These are phyloP conservation scores for Epsilonema sp. DNA, from an alignment of 2,888 invertebrate species.

Conservation along the genomic window DNA sequence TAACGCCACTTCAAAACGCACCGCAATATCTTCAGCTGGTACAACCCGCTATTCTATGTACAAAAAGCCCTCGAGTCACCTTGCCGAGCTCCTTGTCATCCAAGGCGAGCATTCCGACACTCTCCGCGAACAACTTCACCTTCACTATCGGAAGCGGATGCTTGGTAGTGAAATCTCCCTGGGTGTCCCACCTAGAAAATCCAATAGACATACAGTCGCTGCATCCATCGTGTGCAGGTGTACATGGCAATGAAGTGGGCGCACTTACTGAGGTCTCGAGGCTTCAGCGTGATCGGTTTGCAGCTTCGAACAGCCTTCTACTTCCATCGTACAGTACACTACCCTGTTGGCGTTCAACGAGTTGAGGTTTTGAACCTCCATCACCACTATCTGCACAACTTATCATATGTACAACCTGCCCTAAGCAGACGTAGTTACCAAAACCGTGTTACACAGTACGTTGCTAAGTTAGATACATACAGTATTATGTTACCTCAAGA, in stretches of 20 bases:
- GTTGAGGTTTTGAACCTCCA: slow-evolving; percentile 96
- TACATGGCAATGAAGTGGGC: too few species aligned
- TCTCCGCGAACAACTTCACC: slow-evolving; percentile 90
- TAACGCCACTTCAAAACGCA: too few species aligned
- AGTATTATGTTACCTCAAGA: slow-evolving; percentile 93
- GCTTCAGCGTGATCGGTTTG: slow-evolving; percentile 99
- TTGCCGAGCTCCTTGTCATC: slow-evolving; percentile 97
- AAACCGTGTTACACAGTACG: slow-evolving; percentile 86
- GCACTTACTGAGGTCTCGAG: slow-evolving; percentile 58
- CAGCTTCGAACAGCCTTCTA: slow-evolving; percentile 92
- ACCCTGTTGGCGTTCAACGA: slow-evolving; percentile 87
- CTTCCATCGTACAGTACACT: slow-evolving; percentile 99
- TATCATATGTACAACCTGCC: too few species aligned
- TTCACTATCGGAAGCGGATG: slow-evolving; percentile 91
- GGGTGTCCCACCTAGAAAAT: slow-evolving; percentile 77
- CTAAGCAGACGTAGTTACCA: slow-evolving; percentile 5
- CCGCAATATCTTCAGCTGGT: too few species aligned
- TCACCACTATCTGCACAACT: slow-evolving; percentile 64
- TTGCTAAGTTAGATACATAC: slow-evolving; percentile 6
- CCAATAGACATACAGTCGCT: background rate
- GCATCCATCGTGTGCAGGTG: too few species aligned
- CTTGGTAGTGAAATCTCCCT: slow-evolving; percentile 95
- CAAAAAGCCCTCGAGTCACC: too few species aligned
- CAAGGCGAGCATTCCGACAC: slow-evolving; percentile 83
- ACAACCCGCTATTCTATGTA: too few species aligned